phyloP scores from a whole-genome alignment of 2,797 vertebrate genomes.

The Pelochelys cantorii region DNA sequence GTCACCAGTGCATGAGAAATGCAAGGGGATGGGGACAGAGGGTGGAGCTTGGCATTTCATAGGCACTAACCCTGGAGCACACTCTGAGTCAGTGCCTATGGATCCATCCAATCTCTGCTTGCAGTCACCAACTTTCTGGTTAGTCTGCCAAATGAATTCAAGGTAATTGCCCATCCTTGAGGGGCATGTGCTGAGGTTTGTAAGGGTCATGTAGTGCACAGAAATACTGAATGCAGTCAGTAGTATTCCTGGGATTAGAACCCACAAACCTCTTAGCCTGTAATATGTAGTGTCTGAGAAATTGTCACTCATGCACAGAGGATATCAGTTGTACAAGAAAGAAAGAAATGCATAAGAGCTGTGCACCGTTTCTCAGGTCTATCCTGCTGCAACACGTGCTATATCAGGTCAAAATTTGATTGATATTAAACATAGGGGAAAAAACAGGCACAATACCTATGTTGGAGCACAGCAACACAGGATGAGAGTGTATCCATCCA shows the following conservation, averaged over 20 bases:
- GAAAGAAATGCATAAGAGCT: fast-evolving
- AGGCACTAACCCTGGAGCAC: no score
- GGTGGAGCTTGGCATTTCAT: no score
- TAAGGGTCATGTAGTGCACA: neutral
- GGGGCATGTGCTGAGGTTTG: neutral
- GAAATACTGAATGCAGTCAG: neutral
- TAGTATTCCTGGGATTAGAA: neutral
- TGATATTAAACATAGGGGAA: neutral
- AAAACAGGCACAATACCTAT: neutral
- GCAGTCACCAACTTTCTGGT: neutral
- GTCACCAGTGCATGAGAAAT: no score
- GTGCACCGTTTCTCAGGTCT: neutral
- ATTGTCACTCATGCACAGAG: neutral
- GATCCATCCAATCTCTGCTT: neutral
- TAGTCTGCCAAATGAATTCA: neutral
- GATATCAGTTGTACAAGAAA: neutral
- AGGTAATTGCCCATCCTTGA: neutral
- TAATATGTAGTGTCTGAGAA: neutral
- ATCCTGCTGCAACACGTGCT: neutral
- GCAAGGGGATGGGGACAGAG: no score
- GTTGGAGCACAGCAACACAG: neutral
- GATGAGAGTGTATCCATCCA: neutral
- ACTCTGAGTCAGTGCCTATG: no score
- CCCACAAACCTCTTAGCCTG: neutral
- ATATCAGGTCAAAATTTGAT: neutral